Conservation (phyloP, 1,140 invertebrate species). For the Dendrolimus punctatus region DNA sequence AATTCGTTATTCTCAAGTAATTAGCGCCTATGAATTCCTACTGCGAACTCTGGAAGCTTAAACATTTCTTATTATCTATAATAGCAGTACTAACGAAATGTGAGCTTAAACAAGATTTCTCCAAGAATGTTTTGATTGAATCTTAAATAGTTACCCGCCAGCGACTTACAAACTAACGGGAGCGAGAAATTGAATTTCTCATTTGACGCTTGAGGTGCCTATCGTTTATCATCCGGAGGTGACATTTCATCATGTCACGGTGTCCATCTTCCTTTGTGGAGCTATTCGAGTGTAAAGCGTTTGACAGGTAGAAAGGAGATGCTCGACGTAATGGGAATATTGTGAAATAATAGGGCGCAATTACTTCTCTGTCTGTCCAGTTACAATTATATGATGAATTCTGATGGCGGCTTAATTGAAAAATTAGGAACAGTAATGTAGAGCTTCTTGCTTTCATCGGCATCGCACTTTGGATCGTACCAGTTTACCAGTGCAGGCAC, state of each 20-base stretch:
- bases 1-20: too few species aligned
- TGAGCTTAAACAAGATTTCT: too few species aligned
- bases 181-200: constrained; percentile 58
- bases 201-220: constrained; percentile 47
- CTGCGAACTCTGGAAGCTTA: too few species aligned
- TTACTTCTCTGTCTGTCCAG: constrained; percentile 1
- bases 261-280: constrained; percentile 40
- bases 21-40: too few species aligned
- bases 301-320: constrained; percentile 31
- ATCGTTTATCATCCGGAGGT: constrained; percentile 52
- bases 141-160: constrained; percentile 16
- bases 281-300: constrained; percentile 42
- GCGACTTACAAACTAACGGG: constrained; percentile 23
- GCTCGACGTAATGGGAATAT: constrained; percentile 1
- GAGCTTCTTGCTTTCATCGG: too few species aligned
- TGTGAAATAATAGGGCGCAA: constrained; percentile 7
- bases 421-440: too few species aligned
- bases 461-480: too few species aligned
- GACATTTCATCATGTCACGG: constrained; percentile 59
- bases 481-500: too few species aligned
- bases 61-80: too few species aligned
- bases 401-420: background rate
- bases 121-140: constrained; percentile 9
- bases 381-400: background rate
- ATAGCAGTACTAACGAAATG: too few species aligned